Evolutionary conservation across 2,113 vertebrate genomes (phyloP).

Genomic region (Aphyosemion australe): DNA sequence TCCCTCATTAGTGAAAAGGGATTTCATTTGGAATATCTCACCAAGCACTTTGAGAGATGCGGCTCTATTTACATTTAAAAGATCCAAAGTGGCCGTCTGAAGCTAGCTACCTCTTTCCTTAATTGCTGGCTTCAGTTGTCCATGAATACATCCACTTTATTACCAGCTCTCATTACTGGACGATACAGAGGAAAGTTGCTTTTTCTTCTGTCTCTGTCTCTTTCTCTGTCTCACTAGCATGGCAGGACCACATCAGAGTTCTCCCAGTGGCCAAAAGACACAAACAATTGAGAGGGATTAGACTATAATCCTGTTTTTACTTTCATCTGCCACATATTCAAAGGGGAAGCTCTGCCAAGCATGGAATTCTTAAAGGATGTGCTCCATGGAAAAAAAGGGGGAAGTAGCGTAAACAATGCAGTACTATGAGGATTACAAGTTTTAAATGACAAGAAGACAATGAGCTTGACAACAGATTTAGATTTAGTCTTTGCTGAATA

Average conservation of each 20-base stretch:
- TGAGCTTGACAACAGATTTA: conserved; percentile 57
- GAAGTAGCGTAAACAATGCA: conserved; percentile 65
- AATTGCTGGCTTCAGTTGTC: conserved; percentile 83
- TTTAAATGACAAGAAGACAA: conserved; percentile 68
- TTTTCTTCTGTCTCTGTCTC: conserved; percentile 27
- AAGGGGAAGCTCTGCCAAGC: conserved; percentile 64
- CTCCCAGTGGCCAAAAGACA: conserved; percentile 75
- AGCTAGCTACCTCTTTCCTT: conserved; percentile 76
- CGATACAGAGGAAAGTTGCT: conserved; percentile 57
- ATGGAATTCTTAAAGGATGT: conserved; percentile 63
- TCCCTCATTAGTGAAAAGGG: conserved; percentile 80
- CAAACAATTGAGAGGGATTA: conserved; percentile 80
- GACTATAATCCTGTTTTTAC: conserved; percentile 79
- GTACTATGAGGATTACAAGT: conserved; percentile 59
- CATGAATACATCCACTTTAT: conserved; percentile 80
- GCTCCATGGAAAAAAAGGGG: conserved; percentile 64
- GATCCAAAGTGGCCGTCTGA: conserved; percentile 79
- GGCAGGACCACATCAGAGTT: conserved; percentile 70
- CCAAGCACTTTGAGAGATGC: conserved; percentile 74
- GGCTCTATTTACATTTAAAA: conserved; percentile 83
- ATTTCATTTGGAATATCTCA: conserved; percentile 78
- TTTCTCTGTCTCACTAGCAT: conserved; percentile 33
- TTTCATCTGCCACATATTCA: conserved; percentile 77
- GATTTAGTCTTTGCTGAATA: conserved; percentile 34
- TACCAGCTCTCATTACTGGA: conserved; percentile 72